Base-by-base conservation (phyloP, 92 coral and sea anemone genomes). In the Palythoa grandis region DNA sequence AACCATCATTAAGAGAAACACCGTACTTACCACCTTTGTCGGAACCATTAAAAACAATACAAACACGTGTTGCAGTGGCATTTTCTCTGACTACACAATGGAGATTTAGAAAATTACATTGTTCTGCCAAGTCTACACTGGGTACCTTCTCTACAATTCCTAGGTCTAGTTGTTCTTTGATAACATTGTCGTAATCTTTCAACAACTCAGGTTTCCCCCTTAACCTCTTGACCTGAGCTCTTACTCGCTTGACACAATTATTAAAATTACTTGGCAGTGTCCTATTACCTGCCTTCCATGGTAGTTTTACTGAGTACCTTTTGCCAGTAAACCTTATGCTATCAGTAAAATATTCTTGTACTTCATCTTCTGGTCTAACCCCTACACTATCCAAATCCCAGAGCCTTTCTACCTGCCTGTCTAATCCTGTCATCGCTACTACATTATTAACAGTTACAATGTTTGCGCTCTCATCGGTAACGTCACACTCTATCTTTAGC, bases 281-380 rank as follows among this genome's bases (percentile, higher is more conserved):
- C 71, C 71, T 66, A 66, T 66, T 7, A 66, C 29, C 71, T 22
- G 71, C 88, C 37, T 53, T 84, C 87, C 87, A 72, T 11, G 87
- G 80, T 11, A 84, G 20, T 6, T 76, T 76, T 7, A n/a, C n/a
- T n/a, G n/a, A n/a, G n/a, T n/a, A n/a, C n/a, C n/a, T n/a, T n/a
- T n/a, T n/a, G n/a, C n/a, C n/a, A n/a, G n/a, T n/a, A n/a, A n/a
- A n/a, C n/a, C n/a, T n/a, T n/a, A n/a, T n/a, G n/a, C n/a, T n/a
- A n/a, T n/a, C n/a, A n/a, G n/a, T n/a, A n/a, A n/a, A n/a, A n/a
- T n/a, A n/a, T n/a, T n/a, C n/a, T n/a, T n/a, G n/a, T n/a, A n/a
- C n/a, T n/a, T n/a, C n/a, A n/a, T n/a, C n/a, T n/a, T n/a, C n/a
- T n/a, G n/a, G n/a, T n/a, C n/a, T n/a, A n/a, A n/a, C n/a, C n/a